Conservation (phyloP, 2,797 vertebrate species). For the Pempheris klunzingeri region DNA sequence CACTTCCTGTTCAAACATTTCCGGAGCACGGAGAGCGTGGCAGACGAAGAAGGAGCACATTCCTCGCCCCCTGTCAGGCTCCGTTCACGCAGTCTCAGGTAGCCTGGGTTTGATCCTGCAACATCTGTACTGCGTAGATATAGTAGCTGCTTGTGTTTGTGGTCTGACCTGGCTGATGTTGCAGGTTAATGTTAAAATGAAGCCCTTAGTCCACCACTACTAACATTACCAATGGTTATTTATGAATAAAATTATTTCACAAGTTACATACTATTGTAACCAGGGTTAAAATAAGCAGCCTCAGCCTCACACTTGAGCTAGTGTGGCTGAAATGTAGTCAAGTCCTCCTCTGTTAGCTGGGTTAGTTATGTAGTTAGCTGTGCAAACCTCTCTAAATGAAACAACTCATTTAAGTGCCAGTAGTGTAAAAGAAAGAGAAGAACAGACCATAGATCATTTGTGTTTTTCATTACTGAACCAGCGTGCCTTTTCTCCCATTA, state of each 20-base stretch:
- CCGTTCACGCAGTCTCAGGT: conserved; percentile 94
- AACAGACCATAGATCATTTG: background rate
- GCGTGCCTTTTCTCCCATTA: background rate
- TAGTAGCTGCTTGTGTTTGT: background rate
- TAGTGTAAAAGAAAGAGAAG: background rate
- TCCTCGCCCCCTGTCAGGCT: conserved; percentile 85
- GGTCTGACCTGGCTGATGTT: too few relatives aligned
- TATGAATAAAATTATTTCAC: background rate
- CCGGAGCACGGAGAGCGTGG: conserved; percentile 91
- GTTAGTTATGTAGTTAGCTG: background rate
- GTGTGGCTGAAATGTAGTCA: background rate
- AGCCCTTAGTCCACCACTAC: background rate
- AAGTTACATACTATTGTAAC: background rate
- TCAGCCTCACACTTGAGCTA: background rate
- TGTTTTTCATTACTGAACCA: background rate
- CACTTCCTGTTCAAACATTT: conserved; percentile 95
- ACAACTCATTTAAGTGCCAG: background rate
- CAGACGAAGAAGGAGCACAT: conserved; percentile 87
- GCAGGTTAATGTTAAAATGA: background rate
- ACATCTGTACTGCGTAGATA: background rate
- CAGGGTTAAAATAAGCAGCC: background rate
- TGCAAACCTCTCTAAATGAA: background rate
- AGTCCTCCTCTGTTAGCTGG: background rate
- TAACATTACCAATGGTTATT: background rate
- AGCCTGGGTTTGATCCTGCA: background rate